Conservation (phyloP, 2,888 invertebrate species). For the Crepidodera aurea region DNA sequence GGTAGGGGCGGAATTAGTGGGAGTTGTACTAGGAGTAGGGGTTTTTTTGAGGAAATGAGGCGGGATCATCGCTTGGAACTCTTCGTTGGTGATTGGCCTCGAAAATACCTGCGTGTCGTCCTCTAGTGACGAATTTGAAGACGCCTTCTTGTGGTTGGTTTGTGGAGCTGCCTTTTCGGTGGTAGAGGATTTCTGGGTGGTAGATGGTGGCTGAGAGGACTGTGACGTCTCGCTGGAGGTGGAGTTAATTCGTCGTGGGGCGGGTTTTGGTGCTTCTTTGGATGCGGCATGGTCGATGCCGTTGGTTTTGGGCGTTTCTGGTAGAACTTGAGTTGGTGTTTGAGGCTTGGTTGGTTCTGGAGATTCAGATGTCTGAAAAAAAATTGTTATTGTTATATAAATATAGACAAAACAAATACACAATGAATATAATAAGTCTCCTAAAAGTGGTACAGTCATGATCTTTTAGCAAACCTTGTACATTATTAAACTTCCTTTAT, state of each 20-base stretch:
- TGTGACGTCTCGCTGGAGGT: slow-evolving; percentile 38
- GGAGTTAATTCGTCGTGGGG: slow-evolving; percentile 51
- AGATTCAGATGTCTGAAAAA: slow-evolving; percentile 42
- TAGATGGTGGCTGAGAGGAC: slow-evolving; percentile 1
- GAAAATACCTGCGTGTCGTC: slow-evolving; percentile 66
- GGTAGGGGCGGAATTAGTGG: slow-evolving; percentile 40
- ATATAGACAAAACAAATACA: too few relatives aligned
- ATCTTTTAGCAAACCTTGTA: too few relatives aligned
- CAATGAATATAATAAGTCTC: too few relatives aligned
- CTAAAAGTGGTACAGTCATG: too few relatives aligned
- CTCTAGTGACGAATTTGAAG: slow-evolving; percentile 65
- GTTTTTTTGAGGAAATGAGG: slow-evolving; percentile 78
- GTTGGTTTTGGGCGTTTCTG: slow-evolving; percentile 57
- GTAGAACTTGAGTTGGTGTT: slow-evolving; percentile 45
- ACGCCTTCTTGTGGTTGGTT: slow-evolving; percentile 60
- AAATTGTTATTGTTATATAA: too few relatives aligned
- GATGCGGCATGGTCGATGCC: slow-evolving; percentile 49
- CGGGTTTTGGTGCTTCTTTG: slow-evolving; percentile 57
- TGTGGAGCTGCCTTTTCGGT: slow-evolving; percentile 43
- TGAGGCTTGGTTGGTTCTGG: slow-evolving; percentile 44
- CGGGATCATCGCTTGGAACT: slow-evolving; percentile 95
- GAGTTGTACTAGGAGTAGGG: slow-evolving; percentile 54
- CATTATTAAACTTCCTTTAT: too few relatives aligned
- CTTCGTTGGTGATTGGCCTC: slow-evolving; percentile 90
- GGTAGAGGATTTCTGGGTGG: slow-evolving; percentile 9